Evolutionary conservation across 1,140 invertebrate species (phyloP).

Genomic region (Ctenoplectra terminalis): DNA sequence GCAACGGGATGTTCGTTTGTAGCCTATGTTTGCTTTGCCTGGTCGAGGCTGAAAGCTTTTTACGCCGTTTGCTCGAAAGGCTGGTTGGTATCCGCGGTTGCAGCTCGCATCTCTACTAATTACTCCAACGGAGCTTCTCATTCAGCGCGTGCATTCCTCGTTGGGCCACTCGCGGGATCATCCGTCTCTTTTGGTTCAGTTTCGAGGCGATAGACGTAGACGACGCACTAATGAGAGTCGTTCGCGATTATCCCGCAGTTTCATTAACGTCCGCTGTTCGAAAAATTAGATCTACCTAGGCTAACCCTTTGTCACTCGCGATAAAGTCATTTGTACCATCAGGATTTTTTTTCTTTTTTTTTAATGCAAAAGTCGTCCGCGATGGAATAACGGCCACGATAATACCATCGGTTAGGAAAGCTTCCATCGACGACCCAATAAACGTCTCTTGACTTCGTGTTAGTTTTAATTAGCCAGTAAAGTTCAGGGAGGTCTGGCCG

Average conservation of each 20-base stretch:
- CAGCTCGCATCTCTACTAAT: constrained; percentile 71
- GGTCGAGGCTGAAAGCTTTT: constrained; percentile 73
- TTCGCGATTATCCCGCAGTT: neutral
- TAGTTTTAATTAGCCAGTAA: constrained; percentile 29
- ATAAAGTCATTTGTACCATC: neutral
- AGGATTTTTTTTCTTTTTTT: neutral
- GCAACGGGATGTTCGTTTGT: constrained; percentile 70
- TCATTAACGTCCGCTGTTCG: neutral
- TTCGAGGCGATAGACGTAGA: neutral
- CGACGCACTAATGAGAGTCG: constrained; percentile 8
- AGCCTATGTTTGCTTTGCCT: constrained; percentile 74
- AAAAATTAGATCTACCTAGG: too few species aligned
- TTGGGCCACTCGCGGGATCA: constrained; percentile 26
- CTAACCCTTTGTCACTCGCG: neutral
- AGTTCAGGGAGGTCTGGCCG: constrained; percentile 12
- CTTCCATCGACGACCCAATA: constrained; percentile 1
- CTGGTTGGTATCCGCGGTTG: constrained; percentile 54
- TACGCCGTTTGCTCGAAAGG: constrained; percentile 60
- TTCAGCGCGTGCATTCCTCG: constrained; percentile 39
- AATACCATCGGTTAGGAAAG: neutral
- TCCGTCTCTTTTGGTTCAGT: constrained; percentile 2
- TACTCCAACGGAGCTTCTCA: constrained; percentile 69
- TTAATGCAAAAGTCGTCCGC: too few species aligned
- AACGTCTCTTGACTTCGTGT: neutral
- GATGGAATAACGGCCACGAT: neutral